Percentiles rank a stretch among this genome's conserved stretches.
phyloP scores from a whole-genome alignment of 2,888 invertebrate species.

The Tachina lurida region DNA sequence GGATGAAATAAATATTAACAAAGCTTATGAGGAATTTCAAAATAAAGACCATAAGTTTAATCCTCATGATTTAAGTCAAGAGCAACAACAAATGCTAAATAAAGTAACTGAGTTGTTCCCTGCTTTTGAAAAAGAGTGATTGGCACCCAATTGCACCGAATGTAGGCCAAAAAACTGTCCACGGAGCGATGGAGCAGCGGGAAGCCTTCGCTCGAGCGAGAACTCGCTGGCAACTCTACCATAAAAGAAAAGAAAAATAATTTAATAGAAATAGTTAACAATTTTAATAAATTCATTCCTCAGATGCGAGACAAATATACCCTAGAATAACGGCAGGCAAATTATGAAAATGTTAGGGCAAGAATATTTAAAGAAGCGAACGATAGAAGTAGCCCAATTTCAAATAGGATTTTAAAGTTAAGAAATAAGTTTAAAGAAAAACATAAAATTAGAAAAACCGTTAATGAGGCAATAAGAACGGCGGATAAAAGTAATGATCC shows the following conservation, averaged over 20 bases:
- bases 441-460: background rate
- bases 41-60: too few species aligned
- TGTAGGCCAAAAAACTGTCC: background rate
- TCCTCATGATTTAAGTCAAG: too few species aligned
- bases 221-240: background rate
- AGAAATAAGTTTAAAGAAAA: background rate
- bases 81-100: too few species aligned
- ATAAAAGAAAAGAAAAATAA: background rate
- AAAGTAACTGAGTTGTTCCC: too few species aligned
- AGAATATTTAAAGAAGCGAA: conserved; percentile 10
- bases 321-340: background rate
- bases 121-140: too few species aligned
- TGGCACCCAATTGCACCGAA: conserved; percentile 7
- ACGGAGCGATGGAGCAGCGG: background rate
- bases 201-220: conserved; percentile 17
- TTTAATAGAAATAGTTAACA: too few species aligned
- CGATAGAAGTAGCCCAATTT: background rate
- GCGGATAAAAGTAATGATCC: background rate
- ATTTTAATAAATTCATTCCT: conserved; percentile 1
- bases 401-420: conserved; percentile 21
- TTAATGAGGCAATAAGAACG: conserved; percentile 1
- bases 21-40: too few species aligned
- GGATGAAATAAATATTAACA: too few species aligned
- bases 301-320: background rate
- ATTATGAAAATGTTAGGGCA: conserved; percentile 14